phyloP scores from a whole-genome alignment of 2,888 invertebrate genomes.

The Apoda limacodes region DNA sequence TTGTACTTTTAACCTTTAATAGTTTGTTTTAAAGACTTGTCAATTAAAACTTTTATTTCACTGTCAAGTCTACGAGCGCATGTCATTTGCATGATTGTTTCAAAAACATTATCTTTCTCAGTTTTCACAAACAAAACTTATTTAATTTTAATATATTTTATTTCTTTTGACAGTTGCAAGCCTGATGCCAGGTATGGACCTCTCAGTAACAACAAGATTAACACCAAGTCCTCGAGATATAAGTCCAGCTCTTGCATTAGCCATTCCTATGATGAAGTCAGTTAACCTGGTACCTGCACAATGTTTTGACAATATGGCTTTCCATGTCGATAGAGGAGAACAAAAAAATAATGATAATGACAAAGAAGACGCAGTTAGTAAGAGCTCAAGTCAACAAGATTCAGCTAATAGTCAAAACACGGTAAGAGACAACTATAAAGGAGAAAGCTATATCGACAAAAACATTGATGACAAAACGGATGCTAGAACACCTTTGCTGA shows the following conservation, averaged over 20 bases:
- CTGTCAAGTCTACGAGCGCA: slow-evolving; percentile 17
- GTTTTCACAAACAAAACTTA: slow-evolving; percentile 1
- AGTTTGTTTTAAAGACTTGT: background rate
- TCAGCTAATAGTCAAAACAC: slow-evolving; percentile 50
- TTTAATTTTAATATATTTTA: slow-evolving; percentile 14
- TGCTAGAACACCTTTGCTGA: slow-evolving; percentile 52
- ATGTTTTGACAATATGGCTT: slow-evolving; percentile 65
- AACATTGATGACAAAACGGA: slow-evolving; percentile 50
- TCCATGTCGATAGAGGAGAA: slow-evolving; percentile 45
- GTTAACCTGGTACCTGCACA: slow-evolving; percentile 59
- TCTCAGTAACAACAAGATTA: slow-evolving; percentile 74
- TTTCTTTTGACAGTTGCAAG: slow-evolving; percentile 51
- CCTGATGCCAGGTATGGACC: slow-evolving; percentile 68
- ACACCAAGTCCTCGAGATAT: slow-evolving; percentile 76
- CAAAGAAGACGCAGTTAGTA: slow-evolving; percentile 27
- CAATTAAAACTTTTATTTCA: slow-evolving; percentile 14
- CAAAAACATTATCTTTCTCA: no score
- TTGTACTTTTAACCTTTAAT: no score
- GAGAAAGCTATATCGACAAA: slow-evolving; percentile 44
- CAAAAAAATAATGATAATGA: slow-evolving; percentile 28
- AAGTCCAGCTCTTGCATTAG: slow-evolving; percentile 73
- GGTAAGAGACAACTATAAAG: slow-evolving; percentile 45
- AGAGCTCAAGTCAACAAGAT: slow-evolving; percentile 41
- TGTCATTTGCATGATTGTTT: slow-evolving; percentile 28
- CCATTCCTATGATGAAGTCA: slow-evolving; percentile 72